These are phyloP conservation scores for Panonychus citri DNA, from an alignment of 1,140 invertebrate species.

Conservation along the genomic window DNA sequence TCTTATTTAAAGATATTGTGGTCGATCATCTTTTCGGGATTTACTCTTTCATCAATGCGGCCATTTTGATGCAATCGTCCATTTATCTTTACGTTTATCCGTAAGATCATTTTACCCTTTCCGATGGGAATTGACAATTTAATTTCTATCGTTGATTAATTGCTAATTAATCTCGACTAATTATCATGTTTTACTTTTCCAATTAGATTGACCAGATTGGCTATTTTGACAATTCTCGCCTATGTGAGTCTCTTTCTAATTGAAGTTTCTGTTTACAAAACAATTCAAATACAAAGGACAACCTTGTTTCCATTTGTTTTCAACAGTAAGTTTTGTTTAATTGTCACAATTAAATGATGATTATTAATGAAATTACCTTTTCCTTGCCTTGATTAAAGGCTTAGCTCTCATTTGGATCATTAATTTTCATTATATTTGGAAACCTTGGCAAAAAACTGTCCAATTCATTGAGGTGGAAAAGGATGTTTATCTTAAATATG, in stretches of 20 bases:
- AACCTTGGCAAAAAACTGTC: not conserved
- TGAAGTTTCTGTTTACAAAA: not conserved
- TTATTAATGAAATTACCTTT: too few relatives aligned
- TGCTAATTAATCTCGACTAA: too few relatives aligned
- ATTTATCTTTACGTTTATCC: constrained; percentile 4
- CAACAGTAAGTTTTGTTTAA: not conserved
- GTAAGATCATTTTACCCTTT: not conserved
- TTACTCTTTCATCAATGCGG: not conserved
- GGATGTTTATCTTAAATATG: not conserved
- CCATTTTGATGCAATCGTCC: constrained; percentile 2
- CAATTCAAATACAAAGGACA: not conserved
- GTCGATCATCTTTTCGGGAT: not conserved
- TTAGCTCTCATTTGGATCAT: constrained; percentile 2
- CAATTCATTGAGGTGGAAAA: not conserved
- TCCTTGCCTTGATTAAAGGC: not conserved
- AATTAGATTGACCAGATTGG: too few relatives aligned
- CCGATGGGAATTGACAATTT: not conserved
- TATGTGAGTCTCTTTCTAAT: not conserved
- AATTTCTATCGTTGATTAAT: too few relatives aligned
- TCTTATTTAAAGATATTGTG: not conserved
- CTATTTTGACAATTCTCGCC: not conserved
- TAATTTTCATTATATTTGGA: constrained; percentile 4
- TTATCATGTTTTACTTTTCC: not conserved
- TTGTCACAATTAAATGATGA: too few relatives aligned
- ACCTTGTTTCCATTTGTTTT: not conserved